These are phyloP conservation scores for Tupaia chinensis DNA, from an alignment of 2,113 vertebrate genomes.

Conservation along the genomic window DNA sequence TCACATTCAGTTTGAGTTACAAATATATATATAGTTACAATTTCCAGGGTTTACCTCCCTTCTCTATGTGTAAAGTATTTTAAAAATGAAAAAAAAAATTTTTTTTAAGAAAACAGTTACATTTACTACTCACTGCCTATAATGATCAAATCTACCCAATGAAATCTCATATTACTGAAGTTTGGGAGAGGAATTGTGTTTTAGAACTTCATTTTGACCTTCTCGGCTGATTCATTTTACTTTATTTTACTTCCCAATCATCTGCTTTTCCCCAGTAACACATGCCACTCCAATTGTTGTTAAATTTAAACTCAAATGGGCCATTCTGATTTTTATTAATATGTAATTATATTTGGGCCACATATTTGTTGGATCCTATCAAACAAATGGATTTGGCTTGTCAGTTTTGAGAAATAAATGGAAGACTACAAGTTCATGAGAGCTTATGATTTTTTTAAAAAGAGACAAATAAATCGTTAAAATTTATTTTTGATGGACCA, in stretches of 20 bases:
- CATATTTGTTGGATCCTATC: conserved; percentile 79
- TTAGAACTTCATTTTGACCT: conserved; percentile 61
- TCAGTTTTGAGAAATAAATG: conserved; percentile 72
- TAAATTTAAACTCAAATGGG: conserved; percentile 81
- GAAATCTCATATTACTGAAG: conserved; percentile 24
- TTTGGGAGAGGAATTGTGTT: conserved; percentile 6
- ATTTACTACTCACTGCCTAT: conserved; percentile 45
- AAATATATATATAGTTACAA: neutral
- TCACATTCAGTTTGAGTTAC: neutral
- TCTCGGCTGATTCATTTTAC: conserved; percentile 68
- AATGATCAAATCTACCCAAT: conserved; percentile 46
- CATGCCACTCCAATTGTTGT: conserved; percentile 77
- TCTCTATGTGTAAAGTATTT: neutral
- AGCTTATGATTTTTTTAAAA: conserved; percentile 67
- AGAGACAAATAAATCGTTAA: conserved; percentile 16
- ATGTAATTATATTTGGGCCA: conserved; percentile 82
- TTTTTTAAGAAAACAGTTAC: neutral
- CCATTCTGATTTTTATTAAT: conserved; percentile 83
- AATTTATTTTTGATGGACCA: conserved; percentile 78
- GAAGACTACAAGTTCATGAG: conserved; percentile 74
- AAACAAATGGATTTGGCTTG: conserved; percentile 65
- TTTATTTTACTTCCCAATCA: conserved; percentile 82
- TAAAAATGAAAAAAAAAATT: conserved; percentile 32
- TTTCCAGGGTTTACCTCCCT: neutral
- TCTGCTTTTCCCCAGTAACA: conserved; percentile 62